Conservation (phyloP, 1,140 invertebrate genomes). For the Dermatophagoides farinae region DNA sequence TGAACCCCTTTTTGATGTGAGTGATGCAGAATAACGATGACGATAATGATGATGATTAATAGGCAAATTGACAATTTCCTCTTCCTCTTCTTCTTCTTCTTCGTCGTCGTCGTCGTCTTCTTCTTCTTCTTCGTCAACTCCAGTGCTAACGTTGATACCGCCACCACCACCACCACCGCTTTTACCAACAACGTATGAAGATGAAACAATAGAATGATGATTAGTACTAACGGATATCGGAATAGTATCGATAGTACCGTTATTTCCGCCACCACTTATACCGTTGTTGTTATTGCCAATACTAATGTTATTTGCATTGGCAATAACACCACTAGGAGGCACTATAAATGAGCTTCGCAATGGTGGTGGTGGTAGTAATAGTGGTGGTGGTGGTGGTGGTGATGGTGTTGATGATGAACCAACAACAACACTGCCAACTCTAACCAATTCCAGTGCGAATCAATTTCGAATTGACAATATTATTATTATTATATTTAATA, state of each 20-base stretch:
- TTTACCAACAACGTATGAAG: not conserved
- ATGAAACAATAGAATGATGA: not conserved
- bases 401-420: too few relatives aligned
- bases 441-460: constrained; percentile 4
- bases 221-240: not conserved
- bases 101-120: not conserved
- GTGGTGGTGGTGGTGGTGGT: not conserved
- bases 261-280: too few relatives aligned
- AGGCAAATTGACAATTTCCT: not conserved
- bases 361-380: not conserved
- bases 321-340: not conserved
- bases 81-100: not conserved
- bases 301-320: too few relatives aligned
- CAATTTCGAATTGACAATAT: too few relatives aligned
- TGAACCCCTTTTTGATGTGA: too few relatives aligned
- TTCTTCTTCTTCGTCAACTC: not conserved
- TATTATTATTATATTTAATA: not conserved
- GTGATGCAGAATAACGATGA: too few relatives aligned
- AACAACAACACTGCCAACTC: constrained; percentile 4
- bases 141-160: not conserved
- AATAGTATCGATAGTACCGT: too few relatives aligned
- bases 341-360: not conserved
- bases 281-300: too few relatives aligned
- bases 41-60: too few relatives aligned
- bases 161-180: not conserved